Evolutionary conservation across 2,797 vertebrate genomes (phyloP), one percentile per base, ranked within the genome.

Genomic region (Clarias laeviceps): DNA sequence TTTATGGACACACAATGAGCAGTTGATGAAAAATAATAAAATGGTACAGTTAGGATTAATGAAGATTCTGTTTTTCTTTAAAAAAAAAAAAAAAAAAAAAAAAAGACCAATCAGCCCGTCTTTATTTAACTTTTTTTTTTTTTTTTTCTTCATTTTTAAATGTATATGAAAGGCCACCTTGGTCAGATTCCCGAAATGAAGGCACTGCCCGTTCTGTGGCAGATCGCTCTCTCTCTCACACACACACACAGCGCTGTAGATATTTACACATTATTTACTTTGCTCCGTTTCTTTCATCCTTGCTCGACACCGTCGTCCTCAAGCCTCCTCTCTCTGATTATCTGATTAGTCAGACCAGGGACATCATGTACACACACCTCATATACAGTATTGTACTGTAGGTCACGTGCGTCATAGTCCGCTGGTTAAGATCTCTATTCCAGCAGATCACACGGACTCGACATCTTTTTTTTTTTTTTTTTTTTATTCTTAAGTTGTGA

Each of bases 131-230:
- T 50, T 76, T 45, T 69, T 77, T 12, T 65, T 91, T 24, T 24
- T 86, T 84, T 79, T 80, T 76, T 84, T 65, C 70, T 86, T 82
- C 37, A 37, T 32, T 87, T 80, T 78, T 77, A 61, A 82, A 87
- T 50, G 45, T 50, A 50, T 50, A 50, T 88, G 85, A 89, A 92
- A 92, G 90, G 92, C 90, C 88, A 87, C 89, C 88, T 90, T 87
- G 88, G 87, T 89, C 84, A 87, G 83, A 88, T 88, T 88, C 80
- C 89, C 70, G 82, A 85, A 85, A 82, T 89, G 90, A 90, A 92
- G 92, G 90, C 92, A 92, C 92, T 90, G 89, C 90, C 89, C 86
- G 68, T 85, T 89, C 88, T 84, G 87, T 73, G 80, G 82, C 87
- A 88, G 85, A 73, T 70, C 81, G 83, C 85, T 80, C 87, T 81